These are phyloP conservation scores for Acanthacorydalis orientalis DNA, from an alignment of 2,888 invertebrate genomes.

Conservation along the genomic window DNA sequence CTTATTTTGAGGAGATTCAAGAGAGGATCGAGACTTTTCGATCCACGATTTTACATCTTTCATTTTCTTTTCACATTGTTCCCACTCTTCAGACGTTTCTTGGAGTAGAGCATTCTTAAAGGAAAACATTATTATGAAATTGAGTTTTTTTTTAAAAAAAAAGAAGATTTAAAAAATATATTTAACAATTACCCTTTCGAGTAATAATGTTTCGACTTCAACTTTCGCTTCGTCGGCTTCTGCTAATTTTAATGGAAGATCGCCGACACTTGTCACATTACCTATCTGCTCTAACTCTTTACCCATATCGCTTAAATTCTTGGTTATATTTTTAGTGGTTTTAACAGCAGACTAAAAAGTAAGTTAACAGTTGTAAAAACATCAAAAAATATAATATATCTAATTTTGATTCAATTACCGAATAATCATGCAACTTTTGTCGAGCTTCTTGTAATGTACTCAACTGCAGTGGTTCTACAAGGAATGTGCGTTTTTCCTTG, in stretches of 20 bases:
- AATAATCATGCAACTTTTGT: slow-evolving; percentile 74
- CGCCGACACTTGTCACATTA: slow-evolving; percentile 68
- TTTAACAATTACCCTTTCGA: slow-evolving; percentile 55
- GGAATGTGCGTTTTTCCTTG: slow-evolving; percentile 62
- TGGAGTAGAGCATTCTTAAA: slow-evolving; percentile 70
- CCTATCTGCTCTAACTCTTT: slow-evolving; percentile 75
- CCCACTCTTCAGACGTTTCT: slow-evolving; percentile 91
- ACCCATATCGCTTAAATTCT: slow-evolving; percentile 81
- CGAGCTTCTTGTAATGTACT: slow-evolving; percentile 66
- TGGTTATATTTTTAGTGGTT: slow-evolving; percentile 73
- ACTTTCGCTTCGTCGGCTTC: slow-evolving; percentile 76
- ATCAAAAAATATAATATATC: background rate
- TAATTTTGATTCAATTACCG: slow-evolving; percentile 33
- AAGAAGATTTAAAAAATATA: background rate
- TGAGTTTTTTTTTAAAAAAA: background rate
- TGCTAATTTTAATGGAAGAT: slow-evolving; percentile 69
- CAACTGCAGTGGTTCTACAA: slow-evolving; percentile 60
- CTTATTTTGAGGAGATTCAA: slow-evolving; percentile 68
- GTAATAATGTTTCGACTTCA: slow-evolving; percentile 65
- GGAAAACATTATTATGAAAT: slow-evolving; percentile 7
- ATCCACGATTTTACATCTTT: slow-evolving; percentile 81
- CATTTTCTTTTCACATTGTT: slow-evolving; percentile 86
- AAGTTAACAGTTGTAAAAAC: background rate
- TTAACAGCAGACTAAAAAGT: slow-evolving; percentile 43
- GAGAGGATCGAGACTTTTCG: slow-evolving; percentile 60